Conservation (phyloP, 1,140 invertebrate genomes). For the Drosophila kanapiae region DNA sequence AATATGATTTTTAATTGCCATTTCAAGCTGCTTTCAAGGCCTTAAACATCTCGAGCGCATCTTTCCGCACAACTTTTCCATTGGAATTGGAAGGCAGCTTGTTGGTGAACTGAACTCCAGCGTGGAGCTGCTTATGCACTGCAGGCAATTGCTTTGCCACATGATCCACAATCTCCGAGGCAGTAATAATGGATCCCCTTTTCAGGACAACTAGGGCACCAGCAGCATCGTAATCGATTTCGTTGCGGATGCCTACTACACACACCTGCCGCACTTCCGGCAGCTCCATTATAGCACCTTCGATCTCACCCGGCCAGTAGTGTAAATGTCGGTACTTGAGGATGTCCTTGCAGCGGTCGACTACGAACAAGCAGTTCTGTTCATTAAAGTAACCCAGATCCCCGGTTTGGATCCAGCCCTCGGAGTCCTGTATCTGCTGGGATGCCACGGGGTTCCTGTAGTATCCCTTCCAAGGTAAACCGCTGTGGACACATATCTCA, state of each 20-base stretch:
- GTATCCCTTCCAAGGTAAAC: conserved; percentile 81
- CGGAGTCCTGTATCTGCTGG: conserved; percentile 85
- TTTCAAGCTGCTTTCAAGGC: neutral
- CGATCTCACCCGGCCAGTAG: conserved; percentile 74
- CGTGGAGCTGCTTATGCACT: conserved; percentile 86
- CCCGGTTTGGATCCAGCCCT: conserved; percentile 91
- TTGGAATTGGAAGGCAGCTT: conserved; percentile 87
- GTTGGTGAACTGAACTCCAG: conserved; percentile 55
- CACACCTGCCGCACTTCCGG: conserved; percentile 58
- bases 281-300: conserved; percentile 42
- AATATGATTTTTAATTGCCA: no score
- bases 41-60: conserved; percentile 66
- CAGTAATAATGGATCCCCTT: conserved; percentile 13
- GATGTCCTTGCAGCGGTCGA: conserved; percentile 91
- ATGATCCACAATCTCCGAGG: conserved; percentile 39
- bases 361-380: conserved; percentile 88
- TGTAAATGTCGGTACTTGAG: conserved; percentile 88
- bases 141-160: conserved; percentile 66
- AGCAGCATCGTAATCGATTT: conserved; percentile 47
- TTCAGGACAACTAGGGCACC: conserved; percentile 56
- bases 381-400: conserved; percentile 90
- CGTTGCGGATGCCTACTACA: conserved; percentile 63
- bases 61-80: conserved; percentile 88
- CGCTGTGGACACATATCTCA: conserved; percentile 80
- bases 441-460: conserved; percentile 78